Evolutionary conservation across 2,888 invertebrate species (phyloP), one percentile per base, ranked within the genome.

Genomic region (Ligdia adustata): DNA sequence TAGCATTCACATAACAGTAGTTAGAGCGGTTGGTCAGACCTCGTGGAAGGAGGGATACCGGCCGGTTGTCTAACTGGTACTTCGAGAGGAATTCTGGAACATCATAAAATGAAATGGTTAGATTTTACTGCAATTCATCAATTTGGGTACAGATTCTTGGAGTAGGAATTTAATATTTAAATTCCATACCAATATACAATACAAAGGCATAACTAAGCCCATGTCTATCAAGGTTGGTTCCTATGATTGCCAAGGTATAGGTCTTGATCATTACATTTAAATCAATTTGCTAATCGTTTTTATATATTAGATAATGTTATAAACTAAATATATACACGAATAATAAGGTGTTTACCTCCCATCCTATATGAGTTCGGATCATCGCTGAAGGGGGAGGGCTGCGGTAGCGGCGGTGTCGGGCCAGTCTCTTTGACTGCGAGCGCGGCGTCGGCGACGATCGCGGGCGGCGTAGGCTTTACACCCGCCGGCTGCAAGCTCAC

Each of bases 1-100:
- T 98, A 11, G 98, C 96, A 84, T 99, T 99, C 53, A 98, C 97
- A 75, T 98, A 99, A 88, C 99, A 99, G 85, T 97, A 98, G 87
- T 98, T 99, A 55, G 97, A 97, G 57, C 95, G 94, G 82, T 99
- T 99, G 40, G 95, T 95, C 34, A 99, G 92, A 0, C 99, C 99
- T 37, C 98, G 93, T 0, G 98, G 98, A 68, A 95, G 92, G 28
- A 98, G 89, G 52, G 96, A 94, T 14, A 96, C 93, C 0, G 95
- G 92, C 49, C 93, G 92, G 74, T 95, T 95, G 74, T 97, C 96
- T 65, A 96, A 91, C 68, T 93, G 92, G 74, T 96, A 95, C 64
- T 92, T 93, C 1, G 92, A 88, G 48, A 97, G 88, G 80, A 94
- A 95, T 78, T 96, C 96, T 93, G 91, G 67, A 92, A 93, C 6